Base-by-base conservation (phyloP, 2,888 invertebrate species). In the Apotomis turbidana region DNA sequence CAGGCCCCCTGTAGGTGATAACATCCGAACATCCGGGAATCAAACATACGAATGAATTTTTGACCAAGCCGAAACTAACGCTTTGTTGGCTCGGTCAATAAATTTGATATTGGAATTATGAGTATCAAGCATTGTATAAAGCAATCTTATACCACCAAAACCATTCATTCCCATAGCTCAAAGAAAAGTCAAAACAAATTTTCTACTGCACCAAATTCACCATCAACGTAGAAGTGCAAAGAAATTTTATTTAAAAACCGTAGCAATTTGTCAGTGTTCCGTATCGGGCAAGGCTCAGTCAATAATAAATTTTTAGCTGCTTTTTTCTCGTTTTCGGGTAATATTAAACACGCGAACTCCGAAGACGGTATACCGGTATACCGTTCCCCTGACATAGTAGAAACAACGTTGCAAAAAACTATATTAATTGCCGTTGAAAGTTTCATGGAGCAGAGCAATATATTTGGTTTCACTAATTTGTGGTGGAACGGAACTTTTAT, bases 201-300 rank as follows among this genome's bases (percentile, higher is more conserved):
- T 81, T 76, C 75, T 73, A 74, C 78, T 82, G 83, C 84, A 80
- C 81, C 77, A 79, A 84, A 82, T 79, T 75, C 76, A 71, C 76
- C 77, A 78, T 80, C 80, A 83, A 83, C 81, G 80, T 80, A 78
- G 75, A 76, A 79, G 82, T 80, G 81, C 77, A 85, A 80, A 80
- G 81, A 85, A 85, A 85, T 83, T 80, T 84, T 82, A 80, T 83
- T 87, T 79, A 85, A 88, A 87, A 89, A 86, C 87, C 81, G 81
- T 86, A 87, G 89, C 90, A 86, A 90, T 91, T 92, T 93, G 88
- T 91, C 91, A 91, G 89, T 84, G 86, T 86, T 84, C 85, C 85
- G 83, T 86, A 90, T 89, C 87, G 87, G 85, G 83, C 83, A 83
- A 81, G 83, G 85, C 82, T 88, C 85, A 90, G 88, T 89, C 91